A percentile compares a stretch with the other conserved stretches of the same genome.
These are phyloP conservation scores for Ivindomyrus marchei DNA, from an alignment of 2,113 vertebrate genomes.

Conservation along the genomic window DNA sequence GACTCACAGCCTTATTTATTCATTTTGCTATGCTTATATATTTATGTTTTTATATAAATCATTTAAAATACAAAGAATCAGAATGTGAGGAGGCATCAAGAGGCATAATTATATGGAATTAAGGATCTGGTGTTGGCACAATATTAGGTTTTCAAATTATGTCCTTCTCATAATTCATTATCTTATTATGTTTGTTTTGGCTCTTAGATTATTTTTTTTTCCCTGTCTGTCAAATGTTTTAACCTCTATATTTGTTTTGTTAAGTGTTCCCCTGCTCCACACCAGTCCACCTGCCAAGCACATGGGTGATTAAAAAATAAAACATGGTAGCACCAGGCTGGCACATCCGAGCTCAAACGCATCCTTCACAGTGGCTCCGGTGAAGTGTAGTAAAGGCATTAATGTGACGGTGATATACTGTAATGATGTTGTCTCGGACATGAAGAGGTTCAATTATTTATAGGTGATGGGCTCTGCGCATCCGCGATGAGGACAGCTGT, in stretches of 20 bases:
- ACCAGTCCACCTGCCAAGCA: neutral
- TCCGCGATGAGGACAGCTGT: conserved; percentile 58
- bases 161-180: conserved; percentile 33
- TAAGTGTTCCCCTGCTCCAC: neutral
- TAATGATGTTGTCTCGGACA: conserved; percentile 61
- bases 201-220: conserved; percentile 24
- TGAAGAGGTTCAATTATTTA: conserved; percentile 68
- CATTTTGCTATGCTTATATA: conserved; percentile 3
- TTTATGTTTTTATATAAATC: conserved; percentile 1
- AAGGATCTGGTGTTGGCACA: neutral
- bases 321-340: conserved; percentile 29
- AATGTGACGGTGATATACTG: conserved; percentile 52
- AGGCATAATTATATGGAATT: neutral
- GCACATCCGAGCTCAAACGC: conserved; percentile 49
- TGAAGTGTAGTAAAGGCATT: conserved; percentile 45
- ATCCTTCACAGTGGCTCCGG: conserved; percentile 44
- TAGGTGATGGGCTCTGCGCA: conserved; percentile 63
- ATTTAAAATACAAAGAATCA: conserved; percentile 5
- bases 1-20: conserved; percentile 20
- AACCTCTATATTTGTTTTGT: neutral
- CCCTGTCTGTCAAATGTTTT: neutral
- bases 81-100: neutral
- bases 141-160: neutral
- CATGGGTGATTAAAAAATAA: conserved; percentile 35
- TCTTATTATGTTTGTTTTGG: conserved; percentile 32